phyloP scores from a whole-genome alignment of 1,140 invertebrate species.

The Heliconius melpomene region DNA sequence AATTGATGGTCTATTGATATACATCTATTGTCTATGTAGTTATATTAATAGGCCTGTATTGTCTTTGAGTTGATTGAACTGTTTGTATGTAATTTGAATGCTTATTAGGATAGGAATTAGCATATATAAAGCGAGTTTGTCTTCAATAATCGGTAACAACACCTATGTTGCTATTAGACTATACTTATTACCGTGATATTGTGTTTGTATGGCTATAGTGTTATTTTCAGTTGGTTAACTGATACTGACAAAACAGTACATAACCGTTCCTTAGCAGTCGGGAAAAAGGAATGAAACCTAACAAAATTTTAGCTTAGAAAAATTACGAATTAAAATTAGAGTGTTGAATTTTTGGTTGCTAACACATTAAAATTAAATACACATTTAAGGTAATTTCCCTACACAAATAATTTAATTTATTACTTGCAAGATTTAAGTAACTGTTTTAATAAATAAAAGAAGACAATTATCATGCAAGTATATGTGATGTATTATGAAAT shows the following conservation, averaged over 20 bases:
- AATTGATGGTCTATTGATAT: background rate
- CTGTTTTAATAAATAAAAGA: too few species aligned
- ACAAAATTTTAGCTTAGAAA: too few species aligned
- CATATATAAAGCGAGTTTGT: background rate
- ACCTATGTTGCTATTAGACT: background rate
- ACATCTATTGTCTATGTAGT: background rate
- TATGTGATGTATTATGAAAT: too few species aligned
- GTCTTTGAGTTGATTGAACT: background rate
- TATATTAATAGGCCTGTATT: background rate
- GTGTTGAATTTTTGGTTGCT: too few species aligned
- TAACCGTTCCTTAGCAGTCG: too few species aligned
- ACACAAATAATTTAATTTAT: too few species aligned
- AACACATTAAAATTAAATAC: too few species aligned
- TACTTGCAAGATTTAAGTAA: too few species aligned
- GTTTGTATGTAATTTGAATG: constrained; percentile 8
- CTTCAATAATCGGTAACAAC: background rate
- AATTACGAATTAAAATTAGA: too few species aligned
- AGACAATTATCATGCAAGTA: too few species aligned
- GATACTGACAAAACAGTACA: background rate
- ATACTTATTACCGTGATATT: background rate
- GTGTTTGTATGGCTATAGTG: background rate
- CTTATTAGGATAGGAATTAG: background rate
- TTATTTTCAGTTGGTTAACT: background rate
- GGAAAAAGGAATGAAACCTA: too few species aligned
- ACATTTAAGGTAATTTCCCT: too few species aligned